phyloP scores from a whole-genome alignment of 2,797 vertebrate genomes.

The Danio aesculapii region DNA sequence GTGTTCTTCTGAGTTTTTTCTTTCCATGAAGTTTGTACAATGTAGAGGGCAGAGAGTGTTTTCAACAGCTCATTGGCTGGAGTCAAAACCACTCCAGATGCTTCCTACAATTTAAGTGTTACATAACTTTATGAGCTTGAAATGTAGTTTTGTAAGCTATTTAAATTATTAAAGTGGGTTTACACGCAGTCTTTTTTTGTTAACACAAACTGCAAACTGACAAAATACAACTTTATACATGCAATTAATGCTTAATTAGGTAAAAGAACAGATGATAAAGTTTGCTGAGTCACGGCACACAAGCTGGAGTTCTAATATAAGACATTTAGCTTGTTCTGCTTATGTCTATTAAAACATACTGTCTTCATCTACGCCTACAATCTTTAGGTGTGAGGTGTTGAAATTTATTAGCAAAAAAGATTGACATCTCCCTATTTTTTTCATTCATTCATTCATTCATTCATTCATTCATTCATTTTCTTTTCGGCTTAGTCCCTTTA shows the following conservation, averaged over 20 bases:
- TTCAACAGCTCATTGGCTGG: conserved; percentile 8
- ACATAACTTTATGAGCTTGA: neutral
- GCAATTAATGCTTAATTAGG: neutral
- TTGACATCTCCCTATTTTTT: neutral
- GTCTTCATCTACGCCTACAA: neutral
- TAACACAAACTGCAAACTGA: neutral
- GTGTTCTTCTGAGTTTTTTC: neutral
- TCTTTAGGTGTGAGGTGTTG: neutral
- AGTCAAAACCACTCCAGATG: conserved; percentile 7
- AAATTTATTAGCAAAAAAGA: neutral
- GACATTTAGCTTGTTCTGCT: neutral
- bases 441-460: no score
- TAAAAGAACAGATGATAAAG: neutral
- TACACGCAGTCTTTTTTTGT: neutral
- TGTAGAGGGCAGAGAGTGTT: conserved; percentile 10
- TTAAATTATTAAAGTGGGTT: conserved; percentile 15
- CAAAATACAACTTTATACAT: neutral
- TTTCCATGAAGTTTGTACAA: neutral
- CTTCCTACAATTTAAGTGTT: conserved; percentile 3
- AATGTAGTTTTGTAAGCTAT: conserved; percentile 11
- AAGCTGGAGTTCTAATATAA: neutral
- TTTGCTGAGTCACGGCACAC: conserved; percentile 24
- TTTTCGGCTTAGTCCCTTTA: no score
- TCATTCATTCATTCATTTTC: no score
- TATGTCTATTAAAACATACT: neutral